These are phyloP conservation scores for Syrrhaptes paradoxus DNA, from an alignment of 2,113 vertebrate genomes.

Conservation along the genomic window DNA sequence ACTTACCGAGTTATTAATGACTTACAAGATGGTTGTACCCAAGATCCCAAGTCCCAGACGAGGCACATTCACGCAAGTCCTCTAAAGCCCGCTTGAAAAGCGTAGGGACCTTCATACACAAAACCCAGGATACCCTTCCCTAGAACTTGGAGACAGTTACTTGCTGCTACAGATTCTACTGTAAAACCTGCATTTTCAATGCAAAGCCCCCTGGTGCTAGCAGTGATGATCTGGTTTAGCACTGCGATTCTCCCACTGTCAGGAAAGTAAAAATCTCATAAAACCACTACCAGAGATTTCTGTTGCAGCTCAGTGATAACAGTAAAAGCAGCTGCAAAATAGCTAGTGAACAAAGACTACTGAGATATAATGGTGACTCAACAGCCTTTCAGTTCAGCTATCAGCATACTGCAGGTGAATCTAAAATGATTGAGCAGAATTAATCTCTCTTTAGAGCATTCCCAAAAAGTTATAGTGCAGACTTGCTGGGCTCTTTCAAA, in stretches of 20 bases:
- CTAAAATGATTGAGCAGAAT: conserved; percentile 47
- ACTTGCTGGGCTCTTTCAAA: conserved; percentile 17
- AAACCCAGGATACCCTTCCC: not conserved
- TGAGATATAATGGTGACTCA: conserved; percentile 12
- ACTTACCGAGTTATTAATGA: not conserved
- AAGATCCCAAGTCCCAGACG: not conserved
- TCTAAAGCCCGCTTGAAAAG: not conserved
- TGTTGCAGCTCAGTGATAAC: not conserved
- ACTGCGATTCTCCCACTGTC: not conserved
- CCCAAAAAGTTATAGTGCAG: not conserved
- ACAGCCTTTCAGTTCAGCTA: conserved; percentile 31
- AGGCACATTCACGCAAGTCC: not conserved
- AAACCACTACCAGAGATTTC: not conserved
- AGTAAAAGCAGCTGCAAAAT: conserved; percentile 45
- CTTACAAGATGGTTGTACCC: not conserved
- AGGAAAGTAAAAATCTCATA: conserved; percentile 15
- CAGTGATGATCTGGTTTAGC: conserved; percentile 8
- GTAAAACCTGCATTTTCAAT: not conserved
- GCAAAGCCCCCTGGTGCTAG: not conserved
- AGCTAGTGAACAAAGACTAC: conserved; percentile 32
- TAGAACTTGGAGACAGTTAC: not conserved
- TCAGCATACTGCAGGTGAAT: conserved; percentile 36
- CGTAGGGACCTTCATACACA: not conserved
- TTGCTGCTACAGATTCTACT: not conserved
- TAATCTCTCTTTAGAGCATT: conserved; percentile 26